These are phyloP conservation scores for Tylochromis polylepis DNA, from an alignment of 2,113 vertebrate species.

Conservation along the genomic window DNA sequence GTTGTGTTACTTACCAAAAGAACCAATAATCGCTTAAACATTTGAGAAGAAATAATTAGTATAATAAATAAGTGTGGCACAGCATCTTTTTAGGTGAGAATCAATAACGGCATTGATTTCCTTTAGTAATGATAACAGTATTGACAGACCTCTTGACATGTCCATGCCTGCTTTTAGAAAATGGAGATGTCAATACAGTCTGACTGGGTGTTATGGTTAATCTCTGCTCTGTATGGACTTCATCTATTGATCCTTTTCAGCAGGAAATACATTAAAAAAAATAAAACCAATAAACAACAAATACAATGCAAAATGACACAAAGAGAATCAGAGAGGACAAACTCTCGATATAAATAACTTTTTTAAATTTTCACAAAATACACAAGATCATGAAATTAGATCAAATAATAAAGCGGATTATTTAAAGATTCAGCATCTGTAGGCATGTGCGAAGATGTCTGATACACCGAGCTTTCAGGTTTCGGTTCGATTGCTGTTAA, in stretches of 20 bases:
- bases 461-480: not conserved
- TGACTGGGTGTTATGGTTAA: not conserved
- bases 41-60: not conserved
- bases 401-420: no score
- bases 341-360: not conserved
- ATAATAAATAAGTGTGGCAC: not conserved
- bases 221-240: not conserved
- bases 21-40: not conserved
- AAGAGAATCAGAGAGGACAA: not conserved
- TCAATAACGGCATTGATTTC: not conserved
- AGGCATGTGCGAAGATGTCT: not conserved
- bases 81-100: not conserved
- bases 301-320: not conserved
- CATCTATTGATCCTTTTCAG: not conserved
- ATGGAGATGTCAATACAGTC: not conserved
- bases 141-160: not conserved
- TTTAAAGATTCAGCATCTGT: not conserved
- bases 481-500: not conserved
- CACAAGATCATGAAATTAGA: not conserved
- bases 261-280: not conserved
- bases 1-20: not conserved
- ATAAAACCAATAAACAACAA: not conserved
- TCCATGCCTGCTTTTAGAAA: not conserved
- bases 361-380: not conserved
- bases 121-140: not conserved